These are phyloP conservation scores for Crossocerus cetratus DNA, from an alignment of 2,888 invertebrate species.

Conservation along the genomic window DNA sequence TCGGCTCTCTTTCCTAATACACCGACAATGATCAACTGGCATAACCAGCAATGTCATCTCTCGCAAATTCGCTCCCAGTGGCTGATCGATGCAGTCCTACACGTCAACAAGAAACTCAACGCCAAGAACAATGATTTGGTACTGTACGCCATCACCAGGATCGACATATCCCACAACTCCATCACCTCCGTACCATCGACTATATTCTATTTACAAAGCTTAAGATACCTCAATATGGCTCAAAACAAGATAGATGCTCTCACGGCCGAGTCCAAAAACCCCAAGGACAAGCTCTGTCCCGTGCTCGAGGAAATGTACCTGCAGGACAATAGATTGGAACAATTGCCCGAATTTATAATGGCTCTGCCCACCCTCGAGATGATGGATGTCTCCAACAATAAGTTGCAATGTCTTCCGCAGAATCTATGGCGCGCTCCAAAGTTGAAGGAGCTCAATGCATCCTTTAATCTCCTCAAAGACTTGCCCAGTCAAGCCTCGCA, in stretches of 20 bases:
- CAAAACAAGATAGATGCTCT: slow-evolving; percentile 92
- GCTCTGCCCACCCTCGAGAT: slow-evolving; percentile 86
- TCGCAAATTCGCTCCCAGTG: slow-evolving; percentile 88
- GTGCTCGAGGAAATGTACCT: slow-evolving; percentile 93
- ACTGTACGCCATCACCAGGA: slow-evolving; percentile 93
- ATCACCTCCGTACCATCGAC: slow-evolving; percentile 88
- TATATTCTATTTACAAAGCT: slow-evolving; percentile 89
- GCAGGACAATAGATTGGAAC: slow-evolving; percentile 92
- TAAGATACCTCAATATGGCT: slow-evolving; percentile 90
- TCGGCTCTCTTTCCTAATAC: slow-evolving; percentile 89
- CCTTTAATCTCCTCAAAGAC: slow-evolving; percentile 91
- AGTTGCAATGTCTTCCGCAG: slow-evolving; percentile 88
- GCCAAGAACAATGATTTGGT: slow-evolving; percentile 84
- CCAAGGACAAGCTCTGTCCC: slow-evolving; percentile 83
- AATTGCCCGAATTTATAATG: slow-evolving; percentile 90
- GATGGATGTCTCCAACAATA: slow-evolving; percentile 96
- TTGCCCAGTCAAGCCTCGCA: slow-evolving; percentile 79
- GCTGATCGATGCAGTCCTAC: slow-evolving; percentile 89
- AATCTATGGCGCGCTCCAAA: slow-evolving; percentile 92
- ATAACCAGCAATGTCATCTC: slow-evolving; percentile 86
- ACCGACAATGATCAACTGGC: slow-evolving; percentile 95
- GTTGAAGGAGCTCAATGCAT: slow-evolving; percentile 91
- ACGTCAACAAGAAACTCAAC: slow-evolving; percentile 88
- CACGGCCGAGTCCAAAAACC: slow-evolving; percentile 77
- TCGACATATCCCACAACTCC: slow-evolving; percentile 95